Evolutionary conservation across 2,797 vertebrate genomes (phyloP).

Genomic region (Pseudochirops cupreus): DNA sequence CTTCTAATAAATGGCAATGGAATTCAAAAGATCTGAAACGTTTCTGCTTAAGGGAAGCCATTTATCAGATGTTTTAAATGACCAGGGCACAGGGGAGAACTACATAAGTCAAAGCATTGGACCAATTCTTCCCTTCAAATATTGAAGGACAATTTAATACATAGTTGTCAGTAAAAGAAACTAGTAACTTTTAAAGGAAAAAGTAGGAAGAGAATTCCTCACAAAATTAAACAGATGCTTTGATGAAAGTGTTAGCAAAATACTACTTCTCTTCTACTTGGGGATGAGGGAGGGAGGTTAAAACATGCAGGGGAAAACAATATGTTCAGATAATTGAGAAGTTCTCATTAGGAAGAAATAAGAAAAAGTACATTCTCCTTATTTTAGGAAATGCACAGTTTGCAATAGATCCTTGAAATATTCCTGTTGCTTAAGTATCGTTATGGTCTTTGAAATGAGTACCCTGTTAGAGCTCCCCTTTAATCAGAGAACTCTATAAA

Average conservation of each 20-base stretch:
- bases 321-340: constrained; percentile 37
- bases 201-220: neutral
- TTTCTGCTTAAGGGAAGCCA: neutral
- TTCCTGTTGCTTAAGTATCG: constrained; percentile 67
- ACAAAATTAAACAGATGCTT: neutral
- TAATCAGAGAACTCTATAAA: constrained; percentile 80
- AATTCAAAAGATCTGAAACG: neutral
- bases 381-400: constrained; percentile 66
- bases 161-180: neutral
- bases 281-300: neutral
- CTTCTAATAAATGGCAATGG: neutral
- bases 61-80: neutral
- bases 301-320: neutral
- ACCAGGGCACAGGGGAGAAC: neutral
- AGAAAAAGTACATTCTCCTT: constrained; percentile 64
- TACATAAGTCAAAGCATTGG: neutral
- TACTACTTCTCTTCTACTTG: neutral
- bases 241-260: constrained; percentile 16
- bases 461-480: constrained; percentile 68
- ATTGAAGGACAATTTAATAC: neutral
- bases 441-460: constrained; percentile 70
- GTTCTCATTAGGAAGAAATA: constrained; percentile 57
- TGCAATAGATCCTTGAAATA: constrained; percentile 74
- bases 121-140: neutral
- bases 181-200: neutral